Evolutionary conservation across 1,140 invertebrate genomes (phyloP).

Genomic region (Papilio glaucus): DNA sequence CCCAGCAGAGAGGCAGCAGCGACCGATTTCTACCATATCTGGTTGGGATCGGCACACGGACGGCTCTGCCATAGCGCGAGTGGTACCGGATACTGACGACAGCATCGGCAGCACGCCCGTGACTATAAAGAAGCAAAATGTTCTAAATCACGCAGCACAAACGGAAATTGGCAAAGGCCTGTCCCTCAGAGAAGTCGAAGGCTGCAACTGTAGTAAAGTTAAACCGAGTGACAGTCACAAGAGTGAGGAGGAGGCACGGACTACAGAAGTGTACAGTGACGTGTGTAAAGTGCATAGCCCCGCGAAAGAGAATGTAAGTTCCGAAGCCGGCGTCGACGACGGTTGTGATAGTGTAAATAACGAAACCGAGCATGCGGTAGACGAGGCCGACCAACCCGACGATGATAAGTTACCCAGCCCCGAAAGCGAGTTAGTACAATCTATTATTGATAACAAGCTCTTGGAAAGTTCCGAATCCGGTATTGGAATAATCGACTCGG

Average conservation of each 20-base stretch:
- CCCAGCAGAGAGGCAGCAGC: slow-evolving; percentile 94
- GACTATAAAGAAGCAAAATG: slow-evolving; percentile 66
- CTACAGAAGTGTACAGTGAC: slow-evolving; percentile 80
- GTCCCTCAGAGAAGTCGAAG: slow-evolving; percentile 75
- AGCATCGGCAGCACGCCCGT: slow-evolving; percentile 64
- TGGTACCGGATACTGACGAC: slow-evolving; percentile 70
- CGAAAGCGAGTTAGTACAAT: slow-evolving; percentile 83
- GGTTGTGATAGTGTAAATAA: slow-evolving; percentile 77
- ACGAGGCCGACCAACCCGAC: slow-evolving; percentile 58
- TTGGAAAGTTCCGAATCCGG: slow-evolving; percentile 72
- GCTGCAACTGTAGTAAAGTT: slow-evolving; percentile 62
- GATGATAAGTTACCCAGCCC: slow-evolving; percentile 60
- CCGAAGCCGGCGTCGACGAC: slow-evolving; percentile 61
- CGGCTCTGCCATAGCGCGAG: slow-evolving; percentile 78
- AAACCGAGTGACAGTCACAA: slow-evolving; percentile 51
- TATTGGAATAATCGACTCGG: slow-evolving; percentile 70
- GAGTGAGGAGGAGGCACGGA: slow-evolving; percentile 65
- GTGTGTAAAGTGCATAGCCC: slow-evolving; percentile 81
- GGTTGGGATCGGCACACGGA: slow-evolving; percentile 91
- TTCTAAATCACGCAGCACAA: slow-evolving; percentile 82
- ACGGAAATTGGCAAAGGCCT: slow-evolving; percentile 81
- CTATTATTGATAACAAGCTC: slow-evolving; percentile 84
- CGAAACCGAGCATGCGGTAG: slow-evolving; percentile 80
- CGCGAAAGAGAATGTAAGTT: slow-evolving; percentile 59
- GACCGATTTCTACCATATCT: slow-evolving; percentile 97